A percentile compares a stretch with the other conserved stretches of the same genome.
Evolutionary conservation across 2,113 vertebrate genomes (phyloP).

Genomic region (Platanista minor): DNA sequence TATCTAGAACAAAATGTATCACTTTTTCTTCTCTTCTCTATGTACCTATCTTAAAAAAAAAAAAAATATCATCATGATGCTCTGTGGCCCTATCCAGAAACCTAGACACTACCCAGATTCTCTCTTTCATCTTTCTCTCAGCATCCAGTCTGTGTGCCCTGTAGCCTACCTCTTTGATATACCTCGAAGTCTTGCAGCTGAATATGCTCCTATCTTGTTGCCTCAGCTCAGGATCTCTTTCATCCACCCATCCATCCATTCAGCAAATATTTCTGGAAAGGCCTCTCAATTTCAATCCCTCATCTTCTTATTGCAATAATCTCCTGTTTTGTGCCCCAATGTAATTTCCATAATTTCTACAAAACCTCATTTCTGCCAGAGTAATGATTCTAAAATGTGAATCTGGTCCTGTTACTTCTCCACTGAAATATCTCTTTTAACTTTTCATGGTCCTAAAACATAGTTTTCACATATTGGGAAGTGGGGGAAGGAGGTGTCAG

Average conservation of each 20-base stretch:
- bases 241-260: neutral
- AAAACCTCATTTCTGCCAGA: neutral
- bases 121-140: neutral
- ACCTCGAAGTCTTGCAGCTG: neutral
- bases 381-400: neutral
- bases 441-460: neutral
- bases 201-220: neutral
- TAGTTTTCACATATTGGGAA: neutral
- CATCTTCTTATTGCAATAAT: neutral
- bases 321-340: neutral
- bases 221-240: neutral
- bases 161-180: too few relatives aligned
- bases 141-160: too few relatives aligned
- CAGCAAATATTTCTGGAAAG: neutral
- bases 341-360: neutral
- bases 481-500: neutral
- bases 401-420: neutral
- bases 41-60: neutral
- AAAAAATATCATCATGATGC: accelerated
- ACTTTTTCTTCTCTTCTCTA: neutral
- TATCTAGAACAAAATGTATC: neutral
- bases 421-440: neutral
- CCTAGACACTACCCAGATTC: neutral
- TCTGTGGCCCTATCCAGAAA: neutral
- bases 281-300: neutral